Base-by-base conservation (phyloP, 1,140 invertebrate genomes). In the Atta colombica region DNA sequence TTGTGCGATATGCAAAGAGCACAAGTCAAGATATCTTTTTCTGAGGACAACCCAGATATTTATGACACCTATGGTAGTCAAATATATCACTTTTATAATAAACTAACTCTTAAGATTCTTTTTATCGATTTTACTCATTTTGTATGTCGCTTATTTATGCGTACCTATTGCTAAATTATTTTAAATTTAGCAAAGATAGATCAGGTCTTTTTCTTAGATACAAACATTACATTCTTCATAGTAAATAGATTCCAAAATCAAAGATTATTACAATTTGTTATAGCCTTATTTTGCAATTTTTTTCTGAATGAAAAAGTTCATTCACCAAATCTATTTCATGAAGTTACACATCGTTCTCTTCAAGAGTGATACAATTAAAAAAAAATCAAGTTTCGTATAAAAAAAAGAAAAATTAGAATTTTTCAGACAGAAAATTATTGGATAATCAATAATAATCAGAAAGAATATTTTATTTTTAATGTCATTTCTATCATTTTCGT, bases 41-140 rank as follows among this genome's bases (percentile, higher is more conserved):
- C 25, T 14, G 35, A 35, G 2, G 18, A 0, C 21, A 21, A 3
- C 0, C 6, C 14, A 35, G 31, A 55, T 35, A 63, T 63, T 77
- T 65, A 31, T 49, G 0, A 25, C 21, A n/a, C 10, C 16, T 39
- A 16, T 10, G 18, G 0, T 25, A 31, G n/a, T 7, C 18, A 12
- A 45, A 74, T 61, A 16, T 14, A 31, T 39, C 21, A 31, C 39
- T 45, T 80, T 82, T 72, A 16, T 45, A 25, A 74, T 18, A 28
- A 21, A 49, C 12, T 53, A 35, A 6, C 21, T 63, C 21, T 5
- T 21, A 18, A 12, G 18, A 63, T 45, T 25, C 21, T 35, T 18
- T 25, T 21, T 14, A 69, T 63, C 5, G 25, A 31, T 28, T 2
- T 51, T 51, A 14, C 3, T 51, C 0, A 55, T 58, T 21, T 8